Conservation (phyloP, 2,113 vertebrate species). For the Emydura subglobosa region DNA sequence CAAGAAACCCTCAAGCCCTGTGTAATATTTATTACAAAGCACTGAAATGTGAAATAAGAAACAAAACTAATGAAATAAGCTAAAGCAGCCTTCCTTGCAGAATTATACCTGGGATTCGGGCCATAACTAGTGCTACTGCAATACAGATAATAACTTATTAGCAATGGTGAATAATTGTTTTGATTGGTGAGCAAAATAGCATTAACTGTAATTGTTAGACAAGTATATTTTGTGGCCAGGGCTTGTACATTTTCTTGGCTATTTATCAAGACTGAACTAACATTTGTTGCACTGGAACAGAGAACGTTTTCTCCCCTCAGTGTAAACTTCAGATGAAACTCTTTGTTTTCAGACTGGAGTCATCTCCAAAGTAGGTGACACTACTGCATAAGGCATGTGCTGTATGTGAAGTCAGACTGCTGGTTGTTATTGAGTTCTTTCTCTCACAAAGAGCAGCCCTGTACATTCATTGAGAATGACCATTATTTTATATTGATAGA, state of each 20-base stretch:
- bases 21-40: not conserved
- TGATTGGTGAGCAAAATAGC: not conserved
- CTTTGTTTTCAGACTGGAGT: not conserved
- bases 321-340: not conserved
- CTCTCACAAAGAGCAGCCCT: not conserved
- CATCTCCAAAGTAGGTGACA: not conserved
- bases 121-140: not conserved
- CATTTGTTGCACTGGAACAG: not conserved
- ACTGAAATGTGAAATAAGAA: not conserved
- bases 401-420: not conserved
- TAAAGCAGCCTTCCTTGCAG: not conserved
- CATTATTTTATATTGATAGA: not conserved
- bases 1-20: not conserved
- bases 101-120: not conserved
- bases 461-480: not conserved
- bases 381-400: not conserved
- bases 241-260: not conserved
- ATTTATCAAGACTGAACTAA: not conserved
- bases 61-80: not conserved
- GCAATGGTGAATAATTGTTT: not conserved
- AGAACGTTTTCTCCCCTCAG: not conserved
- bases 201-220: not conserved
- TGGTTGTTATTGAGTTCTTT: not conserved
- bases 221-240: not conserved
- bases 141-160: not conserved